These are phyloP conservation scores for Pantelozetes paolii DNA, from an alignment of 2,888 invertebrate genomes.

Conservation along the genomic window DNA sequence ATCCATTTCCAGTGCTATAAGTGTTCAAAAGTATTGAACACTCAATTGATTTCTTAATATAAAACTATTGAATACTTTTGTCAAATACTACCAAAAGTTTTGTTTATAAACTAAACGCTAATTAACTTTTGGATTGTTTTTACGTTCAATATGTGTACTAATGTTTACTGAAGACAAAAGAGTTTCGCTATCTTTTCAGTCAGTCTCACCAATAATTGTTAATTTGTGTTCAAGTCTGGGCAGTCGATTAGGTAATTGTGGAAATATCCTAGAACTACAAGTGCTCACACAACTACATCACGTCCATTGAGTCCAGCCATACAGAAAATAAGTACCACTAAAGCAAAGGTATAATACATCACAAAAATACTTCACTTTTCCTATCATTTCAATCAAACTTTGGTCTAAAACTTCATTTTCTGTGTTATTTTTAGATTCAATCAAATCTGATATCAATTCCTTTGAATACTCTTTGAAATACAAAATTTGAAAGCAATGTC, in stretches of 20 bases:
- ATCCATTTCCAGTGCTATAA: not conserved
- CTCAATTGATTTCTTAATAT: not conserved
- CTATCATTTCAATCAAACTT: not conserved
- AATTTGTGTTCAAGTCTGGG: constrained; percentile 54
- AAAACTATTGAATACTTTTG: not conserved
- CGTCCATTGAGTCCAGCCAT: constrained; percentile 62
- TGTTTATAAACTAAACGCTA: not conserved
- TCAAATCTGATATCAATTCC: not conserved
- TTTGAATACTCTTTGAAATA: not conserved
- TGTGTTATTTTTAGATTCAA: not conserved
- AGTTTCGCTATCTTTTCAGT: not conserved
- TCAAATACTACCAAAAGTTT: not conserved
- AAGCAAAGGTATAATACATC: too few species aligned
- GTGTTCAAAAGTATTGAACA: not conserved
- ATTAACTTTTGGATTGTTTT: not conserved
- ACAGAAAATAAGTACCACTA: not conserved
- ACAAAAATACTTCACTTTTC: too few species aligned
- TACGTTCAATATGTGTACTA: constrained; percentile 1
- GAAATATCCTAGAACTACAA: constrained; percentile 74
- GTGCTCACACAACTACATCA: constrained; percentile 76
- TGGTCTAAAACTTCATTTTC: not conserved
- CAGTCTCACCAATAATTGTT: not conserved
- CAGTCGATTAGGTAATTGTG: constrained; percentile 76
- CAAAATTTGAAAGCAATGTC: not conserved
- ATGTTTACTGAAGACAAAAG: constrained; percentile 25